Base-by-base conservation (phyloP, 2,888 invertebrate species). In the Drosophila antonietae region DNA sequence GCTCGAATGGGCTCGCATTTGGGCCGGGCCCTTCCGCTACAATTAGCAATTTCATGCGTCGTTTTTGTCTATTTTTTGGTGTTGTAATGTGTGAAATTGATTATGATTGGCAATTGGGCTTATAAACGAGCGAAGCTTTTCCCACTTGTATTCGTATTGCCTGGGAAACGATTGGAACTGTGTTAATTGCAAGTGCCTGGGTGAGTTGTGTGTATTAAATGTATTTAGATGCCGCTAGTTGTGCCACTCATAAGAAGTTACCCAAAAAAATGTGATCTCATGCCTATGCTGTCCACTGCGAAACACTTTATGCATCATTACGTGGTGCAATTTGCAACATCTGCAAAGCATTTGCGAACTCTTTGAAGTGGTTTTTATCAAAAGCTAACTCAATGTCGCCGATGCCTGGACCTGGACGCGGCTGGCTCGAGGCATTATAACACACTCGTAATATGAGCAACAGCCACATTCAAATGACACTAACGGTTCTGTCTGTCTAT, bases 1-100 rank as follows among this genome's bases (percentile, higher is more conserved):
- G 68, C 57, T 69, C 18, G 18, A 61, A 10, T 23, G 28, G 63
- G 55, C 69, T 73, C 66, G 66, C 52, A 62, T 67, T 70, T 56
- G 71, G 69, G 73, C 51, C 69, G 65, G 79, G 83, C 87, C 84
- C 84, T 87, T 84, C 83, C 81, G 83, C 68, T 39, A 64, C 84
- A 88, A 88, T 87, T 88, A 87, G 86, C 86, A 75, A 87, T 87
- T 87, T 88, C 87, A 86, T 88, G 84, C 82, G 79, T 80, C 68
- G 70, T 62, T 76, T 68, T 67, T 66, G 46, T 66, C 67, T 56
- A 65, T 67, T 66, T 63, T 65, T 64, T 60, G 49, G 73, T 75
- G 78, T 75, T 82, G 78, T 78, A 75, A 78, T 83, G 83, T 86
- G 88, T 88, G 83, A 86, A 86, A 86, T 86, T 88, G 83, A 88